Conservation (phyloP, 1,140 invertebrate genomes). For the Neodiprion fabricii region DNA sequence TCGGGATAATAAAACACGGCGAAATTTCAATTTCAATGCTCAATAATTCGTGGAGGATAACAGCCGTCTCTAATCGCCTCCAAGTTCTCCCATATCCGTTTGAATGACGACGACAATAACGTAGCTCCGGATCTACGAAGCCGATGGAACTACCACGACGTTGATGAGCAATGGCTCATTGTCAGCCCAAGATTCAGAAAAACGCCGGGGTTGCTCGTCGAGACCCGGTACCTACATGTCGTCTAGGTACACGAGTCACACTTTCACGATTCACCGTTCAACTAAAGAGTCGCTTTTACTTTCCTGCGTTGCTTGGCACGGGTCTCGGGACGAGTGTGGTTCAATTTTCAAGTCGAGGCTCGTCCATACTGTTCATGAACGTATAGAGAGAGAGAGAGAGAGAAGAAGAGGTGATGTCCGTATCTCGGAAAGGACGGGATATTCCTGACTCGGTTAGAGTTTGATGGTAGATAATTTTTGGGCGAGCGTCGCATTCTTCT, state of each 20-base stretch:
- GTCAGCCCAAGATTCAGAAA: too few species aligned
- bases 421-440: background rate
- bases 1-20: background rate
- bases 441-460: background rate
- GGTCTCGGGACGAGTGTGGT: background rate
- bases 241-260: background rate
- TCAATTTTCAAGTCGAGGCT: slow-evolving; percentile 2
- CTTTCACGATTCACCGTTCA: slow-evolving; percentile 7
- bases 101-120: background rate
- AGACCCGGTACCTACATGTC: too few species aligned
- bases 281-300: background rate
- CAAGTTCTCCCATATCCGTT: background rate
- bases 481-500: background rate
- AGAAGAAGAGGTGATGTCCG: background rate
- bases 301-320: slow-evolving; percentile 4
- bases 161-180: too few species aligned
- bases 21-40: background rate
- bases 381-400: background rate
- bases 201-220: too few species aligned
- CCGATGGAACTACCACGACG: too few species aligned
- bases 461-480: background rate
- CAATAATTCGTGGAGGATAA: too few species aligned
- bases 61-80: too few species aligned
- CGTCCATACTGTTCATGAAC: background rate
- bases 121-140: background rate